Conservation (phyloP, 1,140 invertebrate genomes). For the Dendroctonus ponderosae region DNA sequence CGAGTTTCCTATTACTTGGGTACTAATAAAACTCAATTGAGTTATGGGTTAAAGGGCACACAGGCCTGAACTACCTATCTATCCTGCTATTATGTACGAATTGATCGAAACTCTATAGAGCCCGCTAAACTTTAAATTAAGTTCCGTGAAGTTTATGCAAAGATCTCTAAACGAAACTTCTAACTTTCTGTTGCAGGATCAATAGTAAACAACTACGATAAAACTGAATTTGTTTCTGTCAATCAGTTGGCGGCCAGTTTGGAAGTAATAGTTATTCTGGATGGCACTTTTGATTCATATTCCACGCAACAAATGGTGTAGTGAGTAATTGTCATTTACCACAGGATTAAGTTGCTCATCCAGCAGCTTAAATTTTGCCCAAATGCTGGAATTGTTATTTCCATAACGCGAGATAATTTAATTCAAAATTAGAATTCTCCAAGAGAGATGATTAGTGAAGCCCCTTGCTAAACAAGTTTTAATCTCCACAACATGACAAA, state of each 20-base stretch:
- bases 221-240: conserved; percentile 33
- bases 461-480: too few relatives aligned
- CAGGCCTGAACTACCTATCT: too few relatives aligned
- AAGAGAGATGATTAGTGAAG: too few relatives aligned
- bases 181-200: conserved; percentile 17
- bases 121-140: conserved; percentile 2
- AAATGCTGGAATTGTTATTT: too few relatives aligned
- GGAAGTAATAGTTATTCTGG: conserved; percentile 45
- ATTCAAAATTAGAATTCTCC: too few relatives aligned
- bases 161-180: conserved; percentile 7
- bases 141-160: conserved; percentile 3
- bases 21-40: neutral
- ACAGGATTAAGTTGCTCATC: too few relatives aligned
- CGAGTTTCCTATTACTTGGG: neutral
- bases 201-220: conserved; percentile 34
- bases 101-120: too few relatives aligned
- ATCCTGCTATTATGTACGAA: too few relatives aligned
- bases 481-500: too few relatives aligned
- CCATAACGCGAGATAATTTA: too few relatives aligned
- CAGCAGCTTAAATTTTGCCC: too few relatives aligned
- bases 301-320: conserved; percentile 38
- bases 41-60: conserved; percentile 5
- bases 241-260: conserved; percentile 29
- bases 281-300: conserved; percentile 41
- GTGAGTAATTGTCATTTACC: conserved; percentile 33